Conservation (phyloP, 1,140 invertebrate genomes). For the Solenopsis invicta region DNA sequence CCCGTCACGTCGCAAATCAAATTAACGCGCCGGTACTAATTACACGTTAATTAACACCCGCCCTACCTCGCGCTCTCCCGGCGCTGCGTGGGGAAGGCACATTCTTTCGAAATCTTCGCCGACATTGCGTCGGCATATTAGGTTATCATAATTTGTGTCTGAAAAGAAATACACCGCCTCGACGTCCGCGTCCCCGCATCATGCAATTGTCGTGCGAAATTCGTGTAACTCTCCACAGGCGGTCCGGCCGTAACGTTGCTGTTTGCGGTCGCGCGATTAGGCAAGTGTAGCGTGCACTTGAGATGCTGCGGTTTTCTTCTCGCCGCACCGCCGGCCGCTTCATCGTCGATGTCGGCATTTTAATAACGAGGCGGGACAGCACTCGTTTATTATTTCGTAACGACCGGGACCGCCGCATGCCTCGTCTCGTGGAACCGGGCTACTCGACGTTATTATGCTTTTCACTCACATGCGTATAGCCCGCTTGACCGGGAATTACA, state of each 20-base stretch:
- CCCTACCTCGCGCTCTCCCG: conserved; percentile 1
- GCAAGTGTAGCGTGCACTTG: conserved; percentile 78
- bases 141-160: conserved; percentile 60
- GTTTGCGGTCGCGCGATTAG: conserved; percentile 68
- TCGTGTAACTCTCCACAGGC: conserved; percentile 64
- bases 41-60: conserved; percentile 73
- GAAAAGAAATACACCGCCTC: not conserved
- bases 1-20: conserved; percentile 49
- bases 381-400: conserved; percentile 78
- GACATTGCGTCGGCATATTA: conserved; percentile 16
- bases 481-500: conserved; percentile 5
- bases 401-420: not conserved
- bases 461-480: not conserved
- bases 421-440: conserved; percentile 15
- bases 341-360: conserved; percentile 60
- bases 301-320: conserved; percentile 74
- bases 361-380: conserved; percentile 63
- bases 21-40: conserved; percentile 72
- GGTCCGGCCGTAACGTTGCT: conserved; percentile 51
- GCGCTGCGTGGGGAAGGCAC: not conserved
- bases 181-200: conserved; percentile 4
- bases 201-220: conserved; percentile 70
- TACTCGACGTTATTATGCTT: conserved; percentile 55
- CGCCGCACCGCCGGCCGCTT: conserved; percentile 25
- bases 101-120: conserved; percentile 45